Evolutionary conservation across 2,888 invertebrate species (phyloP).

Genomic region (Anarsia innoxiella): DNA sequence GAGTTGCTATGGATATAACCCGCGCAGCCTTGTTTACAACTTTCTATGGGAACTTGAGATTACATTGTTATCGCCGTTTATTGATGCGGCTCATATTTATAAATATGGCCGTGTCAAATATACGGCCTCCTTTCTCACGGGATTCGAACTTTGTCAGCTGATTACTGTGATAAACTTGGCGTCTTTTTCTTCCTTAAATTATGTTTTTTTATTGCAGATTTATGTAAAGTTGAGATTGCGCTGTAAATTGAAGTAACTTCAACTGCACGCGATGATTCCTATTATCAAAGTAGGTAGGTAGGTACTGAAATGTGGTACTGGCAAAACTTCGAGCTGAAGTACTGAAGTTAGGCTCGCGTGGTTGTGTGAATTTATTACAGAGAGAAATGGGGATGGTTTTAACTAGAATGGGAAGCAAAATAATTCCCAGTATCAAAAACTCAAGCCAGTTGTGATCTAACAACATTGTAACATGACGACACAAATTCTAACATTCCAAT

Average conservation of each 20-base stretch:
- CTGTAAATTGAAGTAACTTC: too few species aligned
- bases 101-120: conserved; percentile 8
- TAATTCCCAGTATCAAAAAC: too few species aligned
- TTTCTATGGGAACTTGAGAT: conserved; percentile 54
- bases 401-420: not conserved
- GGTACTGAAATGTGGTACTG: too few species aligned
- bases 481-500: conserved; percentile 15
- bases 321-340: too few species aligned
- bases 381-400: too few species aligned
- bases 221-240: too few species aligned
- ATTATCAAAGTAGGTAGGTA: too few species aligned
- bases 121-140: conserved; percentile 7
- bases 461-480: conserved; percentile 9
- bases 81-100: conserved; percentile 7
- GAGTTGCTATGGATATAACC: conserved; percentile 4
- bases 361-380: too few species aligned
- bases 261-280: too few species aligned
- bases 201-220: too few species aligned
- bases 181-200: not conserved
- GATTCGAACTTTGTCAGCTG: conserved; percentile 10
- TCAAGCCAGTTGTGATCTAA: not conserved
- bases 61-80: conserved; percentile 33
- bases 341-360: too few species aligned
- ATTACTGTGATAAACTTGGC: too few species aligned
- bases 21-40: conserved; percentile 41